Base-by-base conservation (phyloP, 2,888 invertebrate genomes). In the Gastracanthus pulcherrimus region DNA sequence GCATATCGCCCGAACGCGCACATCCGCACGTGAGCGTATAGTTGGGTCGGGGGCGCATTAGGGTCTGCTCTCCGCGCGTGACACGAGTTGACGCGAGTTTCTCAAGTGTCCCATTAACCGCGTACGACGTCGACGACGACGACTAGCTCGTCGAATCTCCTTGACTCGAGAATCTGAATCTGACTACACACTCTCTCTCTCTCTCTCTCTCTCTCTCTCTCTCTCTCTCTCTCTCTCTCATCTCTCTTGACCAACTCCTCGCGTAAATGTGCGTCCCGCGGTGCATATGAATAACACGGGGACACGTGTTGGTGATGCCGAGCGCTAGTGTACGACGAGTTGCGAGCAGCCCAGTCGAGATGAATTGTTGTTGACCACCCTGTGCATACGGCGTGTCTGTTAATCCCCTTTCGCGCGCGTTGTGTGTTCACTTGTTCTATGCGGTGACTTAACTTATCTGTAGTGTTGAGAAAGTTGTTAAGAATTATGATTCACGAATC, bases 91-190 rank as follows among this genome's bases (percentile, higher is more conserved):
- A 62, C 72, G 29, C 58, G 64, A 75, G 64, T 75, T 75, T 64
- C 64, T 75, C 75, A 60, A 75, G 75, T 75, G 75, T 48, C 48
- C 75, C 64, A 75, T 75, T 75, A 75, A 64, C n/a, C 62, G 51
- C 19, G 3, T 31, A 23, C 19, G 5, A 7, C 38, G 23, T 7
- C 34, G n/a, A 45, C 62, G 51, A 13, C 0, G 31, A 9, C 23
- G 5, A 16, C 38, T 19, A n/a, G 5, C 34, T 62, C 36, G 67
- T 69, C 48, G 48, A 69, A 31, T 69, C 69, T 48, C 69, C 69
- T 70, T 23, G 36, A 26, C 34, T n/a, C 23, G 70, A 38, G 41
- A 55, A 45, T 67, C 45, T 16, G 23, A 23, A 26, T 64, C 62
- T 62, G 23, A 11, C 6, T 7, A 9, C 38, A 4, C 34, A 16